Conservation (phyloP, 1,140 invertebrate genomes). For the Heliconius nattereri region DNA sequence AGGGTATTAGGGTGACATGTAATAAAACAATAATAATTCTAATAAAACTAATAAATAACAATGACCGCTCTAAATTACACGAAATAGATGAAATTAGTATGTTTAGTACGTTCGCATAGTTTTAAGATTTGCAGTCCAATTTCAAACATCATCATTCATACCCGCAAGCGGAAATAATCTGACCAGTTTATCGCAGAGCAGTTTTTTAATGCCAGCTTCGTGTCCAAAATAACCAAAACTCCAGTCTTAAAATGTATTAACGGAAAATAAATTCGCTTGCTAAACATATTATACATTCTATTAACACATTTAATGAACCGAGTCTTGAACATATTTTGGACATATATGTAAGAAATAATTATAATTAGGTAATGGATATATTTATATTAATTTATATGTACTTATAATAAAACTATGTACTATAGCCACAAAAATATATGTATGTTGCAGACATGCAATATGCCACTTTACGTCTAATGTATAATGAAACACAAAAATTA, state of each 20-base stretch:
- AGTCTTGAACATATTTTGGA: conserved; percentile 46
- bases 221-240: conserved; percentile 50
- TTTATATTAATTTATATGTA: not conserved
- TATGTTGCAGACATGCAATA: conserved; percentile 53
- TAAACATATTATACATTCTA: conserved; percentile 30
- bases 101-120: not conserved
- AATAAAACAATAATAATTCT: conserved; percentile 11
- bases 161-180: conserved; percentile 55
- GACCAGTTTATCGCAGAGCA: conserved; percentile 53
- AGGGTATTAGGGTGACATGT: not conserved
- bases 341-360: conserved; percentile 37
- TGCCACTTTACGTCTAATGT: conserved; percentile 48
- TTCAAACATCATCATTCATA: conserved; percentile 66
- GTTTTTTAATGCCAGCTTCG: conserved; percentile 51
- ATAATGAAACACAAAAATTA: conserved; percentile 17
- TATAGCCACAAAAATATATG: conserved; percentile 32
- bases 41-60: not conserved
- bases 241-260: conserved; percentile 47
- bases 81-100: not conserved
- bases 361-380: not conserved
- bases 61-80: not conserved
- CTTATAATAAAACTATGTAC: conserved; percentile 2
- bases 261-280: conserved; percentile 45
- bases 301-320: conserved; percentile 42
- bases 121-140: conserved; percentile 50